A percentile compares a stretch with the other conserved stretches of the same genome.
These are phyloP conservation scores for Bhutanitis thaidina DNA, from an alignment of 2,888 invertebrate genomes.

Conservation along the genomic window DNA sequence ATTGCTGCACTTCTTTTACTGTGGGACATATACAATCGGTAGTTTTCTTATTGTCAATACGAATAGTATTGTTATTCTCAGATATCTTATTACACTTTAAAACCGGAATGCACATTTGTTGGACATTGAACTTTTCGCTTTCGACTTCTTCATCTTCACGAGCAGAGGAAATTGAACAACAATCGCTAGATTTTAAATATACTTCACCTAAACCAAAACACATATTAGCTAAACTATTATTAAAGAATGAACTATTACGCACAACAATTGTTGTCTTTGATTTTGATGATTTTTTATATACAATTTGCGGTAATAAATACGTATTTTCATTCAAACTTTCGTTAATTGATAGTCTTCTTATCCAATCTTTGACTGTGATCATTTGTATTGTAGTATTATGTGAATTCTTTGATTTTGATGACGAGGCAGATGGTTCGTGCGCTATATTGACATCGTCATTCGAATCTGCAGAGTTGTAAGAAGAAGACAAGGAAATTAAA, in stretches of 20 bases:
- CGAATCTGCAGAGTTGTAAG: background rate
- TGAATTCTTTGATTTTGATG: constrained; percentile 25
- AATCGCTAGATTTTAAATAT: constrained; percentile 4
- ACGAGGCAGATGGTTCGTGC: constrained; percentile 24
- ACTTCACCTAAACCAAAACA: background rate
- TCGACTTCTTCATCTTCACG: no score
- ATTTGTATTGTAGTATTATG: constrained; percentile 14
- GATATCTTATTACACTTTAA: no score
- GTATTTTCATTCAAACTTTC: background rate
- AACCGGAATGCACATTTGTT: no score
- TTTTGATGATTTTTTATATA: background rate
- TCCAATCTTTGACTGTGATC: constrained; percentile 2
- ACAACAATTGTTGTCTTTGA: background rate
- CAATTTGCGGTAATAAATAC: background rate
- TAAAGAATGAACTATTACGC: background rate
- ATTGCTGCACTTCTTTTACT: no score
- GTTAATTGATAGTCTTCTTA: background rate
- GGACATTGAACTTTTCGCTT: no score
- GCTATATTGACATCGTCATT: constrained; percentile 10
- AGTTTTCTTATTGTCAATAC: no score
- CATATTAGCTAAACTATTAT: background rate
- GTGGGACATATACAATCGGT: no score
- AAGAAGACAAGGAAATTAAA: constrained; percentile 11
- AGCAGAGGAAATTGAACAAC: background rate
- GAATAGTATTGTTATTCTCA: no score